phyloP scores from a whole-genome alignment of 2,113 vertebrate genomes.

The Notothenia coriiceps region DNA sequence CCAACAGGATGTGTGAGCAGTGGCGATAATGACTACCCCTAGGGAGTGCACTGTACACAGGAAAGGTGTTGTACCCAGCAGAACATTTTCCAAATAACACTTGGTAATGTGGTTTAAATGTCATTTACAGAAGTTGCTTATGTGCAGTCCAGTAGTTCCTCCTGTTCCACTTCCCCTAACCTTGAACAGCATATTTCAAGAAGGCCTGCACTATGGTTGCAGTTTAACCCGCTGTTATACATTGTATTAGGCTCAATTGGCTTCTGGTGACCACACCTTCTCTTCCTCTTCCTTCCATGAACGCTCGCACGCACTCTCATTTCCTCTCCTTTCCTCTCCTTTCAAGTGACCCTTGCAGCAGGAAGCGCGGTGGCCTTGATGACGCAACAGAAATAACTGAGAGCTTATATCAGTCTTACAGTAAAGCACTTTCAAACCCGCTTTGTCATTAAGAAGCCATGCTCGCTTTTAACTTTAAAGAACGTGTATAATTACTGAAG shows the following conservation, averaged over 20 bases:
- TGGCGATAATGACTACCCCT: constrained; percentile 49
- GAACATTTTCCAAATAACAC: constrained; percentile 12
- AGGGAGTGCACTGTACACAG: neutral
- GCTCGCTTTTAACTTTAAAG: neutral
- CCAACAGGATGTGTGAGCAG: constrained; percentile 38
- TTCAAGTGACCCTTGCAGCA: constrained; percentile 16
- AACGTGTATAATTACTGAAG: neutral
- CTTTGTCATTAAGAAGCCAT: constrained; percentile 58
- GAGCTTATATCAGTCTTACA: neutral
- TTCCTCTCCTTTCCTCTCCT: constrained; percentile 34
- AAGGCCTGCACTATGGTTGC: neutral
- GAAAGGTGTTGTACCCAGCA: constrained; percentile 19
- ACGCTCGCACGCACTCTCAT: neutral
- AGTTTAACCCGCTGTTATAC: neutral
- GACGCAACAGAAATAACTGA: constrained; percentile 38
- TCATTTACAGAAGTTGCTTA: neutral
- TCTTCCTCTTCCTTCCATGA: constrained; percentile 20
- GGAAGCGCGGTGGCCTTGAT: constrained; percentile 41
- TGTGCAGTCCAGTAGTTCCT: neutral
- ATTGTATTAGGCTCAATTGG: neutral
- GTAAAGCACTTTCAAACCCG: constrained; percentile 46
- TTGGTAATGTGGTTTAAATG: neutral
- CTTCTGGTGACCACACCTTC: neutral
- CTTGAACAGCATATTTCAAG: neutral
- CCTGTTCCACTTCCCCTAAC: neutral